A percentile compares a stretch with the other conserved stretches of the same genome.
Evolutionary conservation across 2,113 vertebrate species (phyloP).

Genomic region (Antechinus stuartii): DNA sequence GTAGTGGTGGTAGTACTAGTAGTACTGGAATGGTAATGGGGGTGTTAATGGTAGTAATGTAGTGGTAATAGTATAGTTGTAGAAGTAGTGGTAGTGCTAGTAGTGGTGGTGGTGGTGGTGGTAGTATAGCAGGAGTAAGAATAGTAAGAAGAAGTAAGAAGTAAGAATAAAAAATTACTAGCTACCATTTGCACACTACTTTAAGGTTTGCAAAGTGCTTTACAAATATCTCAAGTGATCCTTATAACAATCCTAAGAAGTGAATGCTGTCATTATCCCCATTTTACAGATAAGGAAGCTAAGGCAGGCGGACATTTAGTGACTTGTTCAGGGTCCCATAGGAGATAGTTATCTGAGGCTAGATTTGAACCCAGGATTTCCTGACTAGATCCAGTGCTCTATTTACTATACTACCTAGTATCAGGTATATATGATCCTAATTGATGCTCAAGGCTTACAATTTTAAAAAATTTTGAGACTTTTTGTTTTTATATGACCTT

Average conservation of each 20-base stretch:
- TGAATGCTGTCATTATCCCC: not conserved
- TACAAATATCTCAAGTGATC: not conserved
- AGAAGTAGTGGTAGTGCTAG: no score
- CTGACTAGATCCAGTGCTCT: not conserved
- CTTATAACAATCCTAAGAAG: not conserved
- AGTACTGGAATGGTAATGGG: no score
- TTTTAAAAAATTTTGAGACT: not conserved
- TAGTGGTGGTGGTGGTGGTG: no score
- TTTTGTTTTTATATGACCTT: not conserved
- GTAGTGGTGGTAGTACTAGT: no score
- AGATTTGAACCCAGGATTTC: not conserved
- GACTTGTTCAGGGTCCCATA: not conserved
- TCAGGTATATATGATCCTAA: not conserved
- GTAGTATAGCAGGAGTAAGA: not conserved
- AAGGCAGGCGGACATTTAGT: not conserved
- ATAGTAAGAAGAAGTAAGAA: no score
- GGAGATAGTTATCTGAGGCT: not conserved
- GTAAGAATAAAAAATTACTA: not conserved
- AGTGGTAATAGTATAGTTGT: no score
- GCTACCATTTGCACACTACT: not conserved
- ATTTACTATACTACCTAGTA: not conserved
- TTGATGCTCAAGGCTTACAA: not conserved
- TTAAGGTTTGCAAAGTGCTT: not conserved
- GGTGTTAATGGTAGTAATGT: no score
- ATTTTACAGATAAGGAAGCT: not conserved